Conservation (phyloP, 2,888 invertebrate species). For the Acronicta aceris region DNA sequence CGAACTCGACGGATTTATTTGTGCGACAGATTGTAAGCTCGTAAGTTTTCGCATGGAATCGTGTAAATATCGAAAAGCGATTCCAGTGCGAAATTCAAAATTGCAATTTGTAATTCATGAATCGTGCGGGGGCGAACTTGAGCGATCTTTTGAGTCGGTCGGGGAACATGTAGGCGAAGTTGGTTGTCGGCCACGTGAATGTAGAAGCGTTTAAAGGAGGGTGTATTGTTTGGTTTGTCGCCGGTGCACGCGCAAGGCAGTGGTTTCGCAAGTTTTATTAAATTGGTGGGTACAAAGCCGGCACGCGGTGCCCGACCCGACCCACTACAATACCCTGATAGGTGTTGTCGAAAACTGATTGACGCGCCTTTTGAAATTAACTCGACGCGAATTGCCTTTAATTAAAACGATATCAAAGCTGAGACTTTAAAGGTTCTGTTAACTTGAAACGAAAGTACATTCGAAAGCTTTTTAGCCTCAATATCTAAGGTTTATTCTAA, state of each 20-base stretch:
- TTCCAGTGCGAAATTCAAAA: conserved; percentile 68
- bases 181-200: conserved; percentile 66
- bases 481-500: conserved; percentile 62
- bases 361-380: conserved; percentile 78
- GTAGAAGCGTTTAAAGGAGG: conserved; percentile 52
- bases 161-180: conserved; percentile 66
- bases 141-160: conserved; percentile 65
- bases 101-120: conserved; percentile 72
- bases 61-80: conserved; percentile 71
- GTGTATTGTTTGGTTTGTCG: conserved; percentile 63
- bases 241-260: conserved; percentile 32
- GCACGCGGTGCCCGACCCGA: conserved; percentile 30
- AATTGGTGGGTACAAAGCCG: conserved; percentile 63
- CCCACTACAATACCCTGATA: conserved; percentile 64
- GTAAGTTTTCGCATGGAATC: conserved; percentile 63
- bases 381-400: conserved; percentile 77
- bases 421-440: conserved; percentile 68
- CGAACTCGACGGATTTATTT: conserved; percentile 70
- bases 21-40: conserved; percentile 71
- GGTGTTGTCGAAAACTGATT: conserved; percentile 77
- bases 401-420: conserved; percentile 82
- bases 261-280: conserved; percentile 65
- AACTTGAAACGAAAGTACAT: conserved; percentile 72
- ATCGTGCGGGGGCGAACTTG: conserved; percentile 68
- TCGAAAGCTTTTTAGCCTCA: conserved; percentile 70